These are phyloP conservation scores for Cassiopea andromeda DNA, from an alignment of 30 jellyfish, hydroid and myxozoan species.

Conservation along the genomic window DNA sequence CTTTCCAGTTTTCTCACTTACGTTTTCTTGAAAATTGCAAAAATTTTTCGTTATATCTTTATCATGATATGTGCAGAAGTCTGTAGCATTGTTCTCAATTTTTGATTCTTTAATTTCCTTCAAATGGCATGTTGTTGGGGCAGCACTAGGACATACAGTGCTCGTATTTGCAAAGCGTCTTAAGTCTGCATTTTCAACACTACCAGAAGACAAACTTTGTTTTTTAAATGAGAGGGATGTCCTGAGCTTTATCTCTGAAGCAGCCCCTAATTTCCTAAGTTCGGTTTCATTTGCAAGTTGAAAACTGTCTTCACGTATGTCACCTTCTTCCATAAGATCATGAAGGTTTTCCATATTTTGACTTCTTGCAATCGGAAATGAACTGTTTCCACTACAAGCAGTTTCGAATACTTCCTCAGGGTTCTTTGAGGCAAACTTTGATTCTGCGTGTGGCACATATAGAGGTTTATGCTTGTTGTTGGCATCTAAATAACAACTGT, in stretches of 20 bases:
- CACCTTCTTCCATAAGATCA: neutral
- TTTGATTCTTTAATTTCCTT: too few relatives aligned
- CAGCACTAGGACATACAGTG: neutral
- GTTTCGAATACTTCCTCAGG: neutral
- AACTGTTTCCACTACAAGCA: neutral
- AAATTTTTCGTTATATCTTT: too few relatives aligned
- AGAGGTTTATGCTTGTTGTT: too few relatives aligned
- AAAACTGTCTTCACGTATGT: neutral
- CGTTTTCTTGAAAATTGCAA: neutral
- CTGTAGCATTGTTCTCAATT: too few relatives aligned
- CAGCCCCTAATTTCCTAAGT: neutral
- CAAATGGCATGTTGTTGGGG: neutral
- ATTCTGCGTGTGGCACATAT: neutral
- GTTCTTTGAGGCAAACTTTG: neutral
- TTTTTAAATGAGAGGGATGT: neutral
- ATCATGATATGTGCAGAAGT: too few relatives aligned
- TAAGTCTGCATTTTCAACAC: neutral
- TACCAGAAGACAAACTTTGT: neutral
- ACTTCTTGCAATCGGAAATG: neutral
- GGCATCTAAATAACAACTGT: neutral
- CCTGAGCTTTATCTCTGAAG: neutral
- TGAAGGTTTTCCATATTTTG: neutral
- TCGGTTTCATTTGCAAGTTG: neutral
- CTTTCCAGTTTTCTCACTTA: neutral
- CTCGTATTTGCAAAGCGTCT: neutral